Conservation (phyloP, 2,113 vertebrate genomes). For the Pycnonotus jocosus region DNA sequence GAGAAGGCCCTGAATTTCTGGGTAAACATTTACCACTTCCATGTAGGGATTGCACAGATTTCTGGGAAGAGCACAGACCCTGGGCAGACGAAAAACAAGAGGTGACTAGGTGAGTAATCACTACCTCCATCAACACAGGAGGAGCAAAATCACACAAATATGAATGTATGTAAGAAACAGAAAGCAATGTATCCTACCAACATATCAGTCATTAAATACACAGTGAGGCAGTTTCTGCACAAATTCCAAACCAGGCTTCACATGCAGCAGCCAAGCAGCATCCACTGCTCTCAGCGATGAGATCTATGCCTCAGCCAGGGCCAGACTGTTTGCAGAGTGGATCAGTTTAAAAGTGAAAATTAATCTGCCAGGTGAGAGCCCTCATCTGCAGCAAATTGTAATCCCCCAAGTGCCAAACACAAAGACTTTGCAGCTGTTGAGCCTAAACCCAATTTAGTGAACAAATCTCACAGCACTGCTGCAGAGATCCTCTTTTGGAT, state of each 20-base stretch:
- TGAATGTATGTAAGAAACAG: background rate
- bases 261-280: background rate
- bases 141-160: conserved; percentile 17
- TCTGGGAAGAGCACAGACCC: background rate
- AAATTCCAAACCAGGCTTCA: background rate
- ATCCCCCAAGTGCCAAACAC: background rate
- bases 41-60: background rate
- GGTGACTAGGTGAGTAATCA: background rate
- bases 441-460: conserved; percentile 1
- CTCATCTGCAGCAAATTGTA: background rate
- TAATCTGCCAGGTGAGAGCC: conserved; percentile 44
- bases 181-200: background rate
- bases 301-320: background rate
- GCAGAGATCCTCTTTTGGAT: background rate
- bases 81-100: background rate
- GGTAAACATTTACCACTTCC: background rate
- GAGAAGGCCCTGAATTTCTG: background rate
- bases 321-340: background rate
- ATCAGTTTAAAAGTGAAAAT: conserved; percentile 23
- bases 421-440: background rate
- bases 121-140: background rate
- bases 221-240: background rate
- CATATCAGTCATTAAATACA: conserved; percentile 23
- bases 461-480: background rate
- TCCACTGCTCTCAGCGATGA: background rate